Evolutionary conservation across 2,888 invertebrate genomes (phyloP).

Genomic region (Eueremaeus valkanovi): DNA sequence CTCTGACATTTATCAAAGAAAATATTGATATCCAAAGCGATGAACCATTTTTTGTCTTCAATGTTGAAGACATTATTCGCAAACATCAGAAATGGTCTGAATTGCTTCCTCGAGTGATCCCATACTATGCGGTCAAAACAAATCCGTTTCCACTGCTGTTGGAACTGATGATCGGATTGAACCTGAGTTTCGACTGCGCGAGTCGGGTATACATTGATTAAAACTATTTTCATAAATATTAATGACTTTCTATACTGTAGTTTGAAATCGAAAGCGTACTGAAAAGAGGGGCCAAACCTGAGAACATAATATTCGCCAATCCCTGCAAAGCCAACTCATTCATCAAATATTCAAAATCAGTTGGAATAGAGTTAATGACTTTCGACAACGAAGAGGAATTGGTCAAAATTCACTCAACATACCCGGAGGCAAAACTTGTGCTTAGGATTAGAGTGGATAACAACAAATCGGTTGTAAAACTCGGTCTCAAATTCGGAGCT

Average conservation of each 20-base stretch:
- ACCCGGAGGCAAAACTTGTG: neutral
- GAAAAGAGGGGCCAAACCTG: neutral
- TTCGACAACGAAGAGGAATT: neutral
- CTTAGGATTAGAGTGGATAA: neutral
- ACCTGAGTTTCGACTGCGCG: neutral
- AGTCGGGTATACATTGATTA: neutral
- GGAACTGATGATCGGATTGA: neutral
- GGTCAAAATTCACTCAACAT: neutral
- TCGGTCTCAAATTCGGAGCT: neutral
- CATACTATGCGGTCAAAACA: neutral
- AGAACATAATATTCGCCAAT: neutral
- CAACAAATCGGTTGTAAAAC: neutral
- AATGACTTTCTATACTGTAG: neutral
- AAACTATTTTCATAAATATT: neutral
- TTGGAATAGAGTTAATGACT: constrained; percentile 9
- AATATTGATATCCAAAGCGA: neutral
- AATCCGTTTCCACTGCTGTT: neutral
- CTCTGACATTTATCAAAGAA: neutral
- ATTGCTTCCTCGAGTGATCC: neutral
- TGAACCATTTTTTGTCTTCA: neutral
- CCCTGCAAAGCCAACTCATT: neutral
- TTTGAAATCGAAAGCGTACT: neutral
- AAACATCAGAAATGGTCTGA: neutral
- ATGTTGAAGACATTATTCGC: neutral
- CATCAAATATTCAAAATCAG: neutral